These are phyloP conservation scores for Drosophila ustulata DNA, from an alignment of 2,888 invertebrate species.

Conservation along the genomic window DNA sequence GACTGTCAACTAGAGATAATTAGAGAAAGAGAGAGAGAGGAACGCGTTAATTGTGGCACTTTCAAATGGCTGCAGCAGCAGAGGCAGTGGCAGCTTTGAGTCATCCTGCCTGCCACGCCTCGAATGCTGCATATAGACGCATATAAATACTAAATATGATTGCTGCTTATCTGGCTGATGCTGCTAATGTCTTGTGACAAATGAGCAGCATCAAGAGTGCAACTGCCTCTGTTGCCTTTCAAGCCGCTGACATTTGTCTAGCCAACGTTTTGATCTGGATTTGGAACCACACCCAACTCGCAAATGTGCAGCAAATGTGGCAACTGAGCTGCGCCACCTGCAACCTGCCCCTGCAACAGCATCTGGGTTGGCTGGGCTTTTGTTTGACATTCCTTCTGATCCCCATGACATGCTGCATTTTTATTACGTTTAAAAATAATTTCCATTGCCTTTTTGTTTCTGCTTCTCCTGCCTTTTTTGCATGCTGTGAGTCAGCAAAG, in stretches of 20 bases:
- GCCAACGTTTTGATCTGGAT: constrained; percentile 54
- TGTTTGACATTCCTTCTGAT: constrained; percentile 31
- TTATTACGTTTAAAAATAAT: constrained; percentile 57
- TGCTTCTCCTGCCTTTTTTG: constrained; percentile 41
- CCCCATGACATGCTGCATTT: constrained; percentile 56
- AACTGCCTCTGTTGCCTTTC: constrained; percentile 44
- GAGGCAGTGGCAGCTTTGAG: constrained; percentile 34
- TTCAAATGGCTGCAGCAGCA: constrained; percentile 47
- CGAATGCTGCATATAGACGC: constrained; percentile 24
- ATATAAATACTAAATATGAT: constrained; percentile 37
- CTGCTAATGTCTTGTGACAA: constrained; percentile 67
- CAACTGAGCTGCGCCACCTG: constrained; percentile 44
- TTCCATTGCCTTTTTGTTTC: constrained; percentile 22
- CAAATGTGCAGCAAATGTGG: constrained; percentile 1
- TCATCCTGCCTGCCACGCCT: constrained; percentile 36
- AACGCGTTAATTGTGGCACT: constrained; percentile 75
- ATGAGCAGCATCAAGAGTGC: constrained; percentile 63
- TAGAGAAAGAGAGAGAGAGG: constrained; percentile 37
- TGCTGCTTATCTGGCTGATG: constrained; percentile 44
- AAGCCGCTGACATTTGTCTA: constrained; percentile 67
- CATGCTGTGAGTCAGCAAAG: constrained; percentile 46
- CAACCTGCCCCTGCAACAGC: constrained; percentile 12
- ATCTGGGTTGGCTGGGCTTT: not conserved
- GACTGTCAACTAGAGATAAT: constrained; percentile 70
- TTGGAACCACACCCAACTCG: constrained; percentile 49